Conservation (phyloP, 2,113 vertebrate genomes). For the Gallinago media region DNA sequence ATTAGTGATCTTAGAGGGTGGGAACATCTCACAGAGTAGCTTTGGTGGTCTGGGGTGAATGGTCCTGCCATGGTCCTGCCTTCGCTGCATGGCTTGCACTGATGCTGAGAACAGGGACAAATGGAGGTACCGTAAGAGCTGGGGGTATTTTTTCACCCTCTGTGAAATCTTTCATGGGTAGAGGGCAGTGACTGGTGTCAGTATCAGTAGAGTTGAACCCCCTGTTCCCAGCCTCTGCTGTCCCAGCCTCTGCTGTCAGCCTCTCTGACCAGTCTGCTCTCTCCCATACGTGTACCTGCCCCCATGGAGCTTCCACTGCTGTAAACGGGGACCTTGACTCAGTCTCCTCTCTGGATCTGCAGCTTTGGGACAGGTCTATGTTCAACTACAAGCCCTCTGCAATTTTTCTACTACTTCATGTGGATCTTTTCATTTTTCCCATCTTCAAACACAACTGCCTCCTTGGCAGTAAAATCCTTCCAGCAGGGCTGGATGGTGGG, state of each 20-base stretch:
- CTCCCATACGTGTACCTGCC: neutral
- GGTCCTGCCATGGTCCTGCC: neutral
- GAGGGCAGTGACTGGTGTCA: neutral
- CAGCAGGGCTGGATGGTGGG: neutral
- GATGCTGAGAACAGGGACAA: neutral
- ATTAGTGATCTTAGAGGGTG: neutral
- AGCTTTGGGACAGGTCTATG: neutral
- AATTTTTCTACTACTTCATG: neutral
- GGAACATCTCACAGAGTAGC: neutral
- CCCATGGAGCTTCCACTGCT: neutral
- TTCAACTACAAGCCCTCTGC: neutral
- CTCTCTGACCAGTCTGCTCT: neutral
- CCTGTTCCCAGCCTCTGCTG: neutral
- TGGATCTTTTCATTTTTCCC: neutral
- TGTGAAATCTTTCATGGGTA: neutral
- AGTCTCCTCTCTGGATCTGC: neutral
- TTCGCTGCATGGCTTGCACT: rapidly evolving
- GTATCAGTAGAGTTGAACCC: neutral
- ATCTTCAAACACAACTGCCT: neutral
- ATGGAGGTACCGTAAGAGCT: neutral
- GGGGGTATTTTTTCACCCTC: rapidly evolving
- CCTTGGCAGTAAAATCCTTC: neutral
- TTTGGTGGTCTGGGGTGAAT: neutral
- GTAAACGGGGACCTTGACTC: neutral
- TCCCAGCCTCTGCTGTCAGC: neutral